phyloP scores from a whole-genome alignment of 2,797 vertebrate species.

The Echiichthys vipera region DNA sequence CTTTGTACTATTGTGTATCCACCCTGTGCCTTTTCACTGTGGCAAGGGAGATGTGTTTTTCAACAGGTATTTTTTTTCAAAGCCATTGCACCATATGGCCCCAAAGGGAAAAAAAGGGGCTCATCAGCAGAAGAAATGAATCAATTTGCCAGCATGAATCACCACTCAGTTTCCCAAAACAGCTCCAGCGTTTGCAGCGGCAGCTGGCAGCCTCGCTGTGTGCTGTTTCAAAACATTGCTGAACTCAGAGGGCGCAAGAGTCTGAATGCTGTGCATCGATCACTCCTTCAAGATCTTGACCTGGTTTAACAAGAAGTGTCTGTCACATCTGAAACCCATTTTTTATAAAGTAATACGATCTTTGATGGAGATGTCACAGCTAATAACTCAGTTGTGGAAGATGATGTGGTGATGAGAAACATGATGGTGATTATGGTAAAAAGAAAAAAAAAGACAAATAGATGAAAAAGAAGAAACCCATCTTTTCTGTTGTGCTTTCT shows the following conservation, averaged over 20 bases:
- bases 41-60: slow-evolving; percentile 7
- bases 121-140: slow-evolving; percentile 72
- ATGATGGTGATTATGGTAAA: not conserved
- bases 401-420: not conserved
- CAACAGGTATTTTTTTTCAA: slow-evolving; percentile 57
- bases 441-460: not conserved
- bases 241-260: slow-evolving; percentile 6
- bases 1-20: slow-evolving; percentile 10
- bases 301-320: not conserved
- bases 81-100: slow-evolving; percentile 36
- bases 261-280: slow-evolving; percentile 47
- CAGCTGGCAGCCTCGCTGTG: slow-evolving; percentile 60
- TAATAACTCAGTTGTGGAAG: not conserved
- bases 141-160: slow-evolving; percentile 77
- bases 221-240: slow-evolving; percentile 22
- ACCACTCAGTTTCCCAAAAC: slow-evolving; percentile 62
- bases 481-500: not conserved
- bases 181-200: slow-evolving; percentile 51
- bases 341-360: not conserved
- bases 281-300: slow-evolving; percentile 40
- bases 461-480: not conserved
- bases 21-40: slow-evolving; percentile 17
- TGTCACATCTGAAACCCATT: not conserved
- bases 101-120: slow-evolving; percentile 47
- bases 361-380: not conserved